A percentile compares a stretch with the other conserved stretches of the same genome.
These are phyloP conservation scores for Chelidonichthys spinosus DNA, from an alignment of 2,797 vertebrate genomes.

Conservation along the genomic window DNA sequence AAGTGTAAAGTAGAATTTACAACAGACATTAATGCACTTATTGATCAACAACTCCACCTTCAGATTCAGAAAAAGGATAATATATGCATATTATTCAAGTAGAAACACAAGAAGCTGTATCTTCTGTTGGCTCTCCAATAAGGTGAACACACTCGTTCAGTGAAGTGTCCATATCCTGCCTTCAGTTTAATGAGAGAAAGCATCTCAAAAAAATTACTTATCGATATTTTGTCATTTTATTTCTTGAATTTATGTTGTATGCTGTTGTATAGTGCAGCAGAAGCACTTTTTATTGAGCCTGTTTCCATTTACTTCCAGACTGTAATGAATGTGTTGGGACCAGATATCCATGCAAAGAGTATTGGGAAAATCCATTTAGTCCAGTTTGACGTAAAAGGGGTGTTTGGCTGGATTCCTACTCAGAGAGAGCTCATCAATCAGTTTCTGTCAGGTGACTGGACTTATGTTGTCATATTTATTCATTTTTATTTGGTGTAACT, in stretches of 20 bases:
- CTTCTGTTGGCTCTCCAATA: slow-evolving; percentile 5
- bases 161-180: background rate
- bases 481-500: background rate
- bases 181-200: background rate
- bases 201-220: background rate
- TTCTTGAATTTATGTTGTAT: slow-evolving; percentile 4
- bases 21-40: background rate
- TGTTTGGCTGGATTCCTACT: slow-evolving; percentile 89
- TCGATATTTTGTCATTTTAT: slow-evolving; percentile 1
- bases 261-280: background rate
- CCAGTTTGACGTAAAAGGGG: slow-evolving; percentile 86
- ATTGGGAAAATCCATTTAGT: slow-evolving; percentile 86
- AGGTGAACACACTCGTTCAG: background rate
- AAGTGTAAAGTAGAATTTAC: background rate
- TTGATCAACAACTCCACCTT: background rate
- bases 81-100: background rate
- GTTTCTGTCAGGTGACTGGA: slow-evolving; percentile 85
- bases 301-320: slow-evolving; percentile 77
- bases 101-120: background rate
- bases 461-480: background rate
- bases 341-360: slow-evolving; percentile 83
- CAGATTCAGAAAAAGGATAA: background rate
- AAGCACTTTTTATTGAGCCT: slow-evolving; percentile 9
- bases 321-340: slow-evolving; percentile 86
- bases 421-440: slow-evolving; percentile 77